Evolutionary conservation across 1,140 invertebrate species (phyloP), one percentile per base, ranked within the genome.

Genomic region (Cyrtorhinus lividipennis): DNA sequence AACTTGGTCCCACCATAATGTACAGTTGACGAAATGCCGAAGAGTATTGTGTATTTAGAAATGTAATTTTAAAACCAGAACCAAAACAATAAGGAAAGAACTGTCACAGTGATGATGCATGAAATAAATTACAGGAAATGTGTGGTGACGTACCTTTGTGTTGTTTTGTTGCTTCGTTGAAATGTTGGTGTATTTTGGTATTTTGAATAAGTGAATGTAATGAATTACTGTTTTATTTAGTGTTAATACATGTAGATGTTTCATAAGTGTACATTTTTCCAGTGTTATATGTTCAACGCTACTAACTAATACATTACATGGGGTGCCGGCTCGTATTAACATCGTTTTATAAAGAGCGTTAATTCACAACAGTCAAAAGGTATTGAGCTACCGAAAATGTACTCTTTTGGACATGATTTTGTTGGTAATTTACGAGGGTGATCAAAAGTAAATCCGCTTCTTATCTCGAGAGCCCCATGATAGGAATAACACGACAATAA

Each of bases 91-190:
- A n/a, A n/a, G n/a, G n/a, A n/a, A n/a, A n/a, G n/a, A n/a, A n/a
- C n/a, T n/a, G n/a, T n/a, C n/a, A n/a, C n/a, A n/a, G n/a, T n/a
- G n/a, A n/a, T n/a, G n/a, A n/a, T n/a, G n/a, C n/a, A n/a, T n/a
- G n/a, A n/a, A n/a, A n/a, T n/a, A 44, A 44, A 44, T 44, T 44
- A 15, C 5, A 53, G 20, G 48, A 20, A 53, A 53, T 53, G 48
- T 53, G 48, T 53, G 10, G 20, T 53, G 18, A 53, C 48, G 48
- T 53, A 53, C 48, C 48, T 53, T 44, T 12, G 10, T 15, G 48
- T 53, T 53, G 48, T 53, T 53, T 5, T 53, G 48, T 53, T 53
- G 48, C 48, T 53, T 53, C 48, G 48, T 53, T 53, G 48, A 53
- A n/a, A 53, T 53, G 48, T 53, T 53, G 48, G 48, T 53, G 48